phyloP scores from a whole-genome alignment of 1,140 invertebrate genomes.

The Scaptomyza graminum region DNA sequence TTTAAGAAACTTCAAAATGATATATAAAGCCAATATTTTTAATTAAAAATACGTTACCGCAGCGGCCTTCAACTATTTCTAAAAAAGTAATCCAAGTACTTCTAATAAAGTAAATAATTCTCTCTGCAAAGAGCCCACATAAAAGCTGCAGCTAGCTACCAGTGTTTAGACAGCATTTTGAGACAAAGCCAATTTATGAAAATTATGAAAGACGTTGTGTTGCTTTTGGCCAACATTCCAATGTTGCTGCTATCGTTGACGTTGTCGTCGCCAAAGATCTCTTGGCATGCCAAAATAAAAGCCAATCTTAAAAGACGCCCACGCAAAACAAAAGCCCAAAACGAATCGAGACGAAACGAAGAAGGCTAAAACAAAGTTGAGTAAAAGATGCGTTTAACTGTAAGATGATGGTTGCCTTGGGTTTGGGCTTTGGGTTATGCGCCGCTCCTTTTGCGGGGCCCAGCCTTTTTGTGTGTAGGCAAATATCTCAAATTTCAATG shows the following conservation, averaged over 20 bases:
- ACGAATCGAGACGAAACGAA: not conserved
- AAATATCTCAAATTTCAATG: slow-evolving; percentile 81
- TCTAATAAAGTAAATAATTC: too few species aligned
- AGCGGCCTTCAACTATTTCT: too few species aligned
- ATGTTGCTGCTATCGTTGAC: slow-evolving; percentile 32
- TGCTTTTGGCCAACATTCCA: slow-evolving; percentile 55
- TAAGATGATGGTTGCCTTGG: slow-evolving; percentile 45
- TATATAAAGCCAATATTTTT: not conserved
- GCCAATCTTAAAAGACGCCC: slow-evolving; percentile 70
- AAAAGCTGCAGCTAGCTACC: slow-evolving; percentile 32
- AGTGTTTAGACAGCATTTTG: slow-evolving; percentile 7
- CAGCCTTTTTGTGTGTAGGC: slow-evolving; percentile 63
- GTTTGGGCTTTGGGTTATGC: slow-evolving; percentile 37
- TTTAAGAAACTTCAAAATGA: not conserved
- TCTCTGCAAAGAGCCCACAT: slow-evolving; percentile 18
- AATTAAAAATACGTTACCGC: too few species aligned
- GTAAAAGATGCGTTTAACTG: slow-evolving; percentile 71
- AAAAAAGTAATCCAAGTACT: too few species aligned
- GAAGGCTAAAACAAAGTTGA: slow-evolving; percentile 3
- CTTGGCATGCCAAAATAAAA: slow-evolving; percentile 47
- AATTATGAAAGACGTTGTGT: slow-evolving; percentile 53
- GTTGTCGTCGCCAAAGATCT: slow-evolving; percentile 39
- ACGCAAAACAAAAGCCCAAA: slow-evolving; percentile 47
- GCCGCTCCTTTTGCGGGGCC: slow-evolving; percentile 48
- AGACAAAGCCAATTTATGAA: slow-evolving; percentile 58